Evolutionary conservation across 2,888 invertebrate genomes (phyloP).

Genomic region (Monoplex corrugatus): DNA sequence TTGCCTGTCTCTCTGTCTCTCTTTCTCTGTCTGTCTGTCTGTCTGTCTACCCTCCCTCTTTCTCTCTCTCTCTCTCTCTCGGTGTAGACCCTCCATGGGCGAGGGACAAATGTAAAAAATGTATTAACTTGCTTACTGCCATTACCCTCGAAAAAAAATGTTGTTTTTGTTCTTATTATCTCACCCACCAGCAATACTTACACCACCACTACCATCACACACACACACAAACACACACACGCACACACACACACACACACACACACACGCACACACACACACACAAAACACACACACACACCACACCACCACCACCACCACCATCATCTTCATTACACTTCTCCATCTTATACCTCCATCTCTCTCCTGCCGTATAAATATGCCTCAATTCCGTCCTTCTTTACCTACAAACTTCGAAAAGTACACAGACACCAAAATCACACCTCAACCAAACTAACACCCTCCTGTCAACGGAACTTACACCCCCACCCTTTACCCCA

Average conservation of each 20-base stretch:
- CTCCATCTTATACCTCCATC: neutral
- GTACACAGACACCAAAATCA: too few relatives aligned
- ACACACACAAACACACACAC: slow-evolving; percentile 14
- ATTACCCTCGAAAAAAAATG: neutral
- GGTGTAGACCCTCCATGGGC: neutral
- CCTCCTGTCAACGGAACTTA: too few relatives aligned
- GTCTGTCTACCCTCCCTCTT: too few relatives aligned
- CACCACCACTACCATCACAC: too few relatives aligned
- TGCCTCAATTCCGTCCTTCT: too few relatives aligned
- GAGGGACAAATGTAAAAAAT: neutral
- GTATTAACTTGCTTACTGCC: neutral
- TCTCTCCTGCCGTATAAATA: neutral
- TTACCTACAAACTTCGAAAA: too few relatives aligned
- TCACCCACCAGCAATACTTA: neutral
- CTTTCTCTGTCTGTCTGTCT: neutral
- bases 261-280: neutral
- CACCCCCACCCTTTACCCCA: too few relatives aligned
- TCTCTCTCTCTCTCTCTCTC: neutral
- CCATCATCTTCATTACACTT: neutral
- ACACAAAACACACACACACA: neutral
- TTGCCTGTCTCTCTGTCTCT: neutral
- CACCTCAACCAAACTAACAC: too few relatives aligned
- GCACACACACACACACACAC: neutral
- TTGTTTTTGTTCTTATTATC: too few relatives aligned
- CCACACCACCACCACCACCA: neutral